These are phyloP conservation scores for Calvadosia cruxmelitensis DNA, from an alignment of 30 jellyfish, hydroid and myxozoan genomes.

Conservation along the genomic window DNA sequence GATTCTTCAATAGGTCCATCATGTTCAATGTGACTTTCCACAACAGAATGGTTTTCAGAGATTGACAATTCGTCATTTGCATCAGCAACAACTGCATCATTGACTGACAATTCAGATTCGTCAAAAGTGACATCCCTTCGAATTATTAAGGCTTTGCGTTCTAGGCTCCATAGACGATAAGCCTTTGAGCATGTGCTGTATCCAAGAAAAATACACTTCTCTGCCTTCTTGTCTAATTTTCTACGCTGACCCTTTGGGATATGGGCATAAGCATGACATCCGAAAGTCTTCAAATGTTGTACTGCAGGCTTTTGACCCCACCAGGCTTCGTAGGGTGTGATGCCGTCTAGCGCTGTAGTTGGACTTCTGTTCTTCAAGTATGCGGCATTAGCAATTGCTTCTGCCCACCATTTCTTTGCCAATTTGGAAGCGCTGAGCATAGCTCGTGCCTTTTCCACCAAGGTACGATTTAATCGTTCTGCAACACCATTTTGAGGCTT, in stretches of 20 bases:
- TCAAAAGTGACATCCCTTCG: not conserved
- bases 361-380: constrained; percentile 5
- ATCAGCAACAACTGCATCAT: no score
- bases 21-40: no score
- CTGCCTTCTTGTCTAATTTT: not conserved
- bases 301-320: not conserved
- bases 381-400: constrained; percentile 4
- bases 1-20: no score
- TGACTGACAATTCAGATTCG: no score
- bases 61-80: no score
- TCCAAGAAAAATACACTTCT: constrained; percentile 6
- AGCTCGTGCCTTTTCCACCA: constrained; percentile 2
- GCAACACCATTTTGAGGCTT: constrained; percentile 2
- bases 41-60: no score
- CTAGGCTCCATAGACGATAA: constrained; percentile 3
- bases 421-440: not conserved
- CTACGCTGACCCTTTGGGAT: not conserved
- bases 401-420: not conserved
- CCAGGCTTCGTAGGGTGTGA: constrained; percentile 1
- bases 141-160: not conserved
- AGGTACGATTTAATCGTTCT: constrained; percentile 2
- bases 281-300: not conserved
- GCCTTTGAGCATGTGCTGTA: constrained; percentile 2
- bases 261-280: not conserved
- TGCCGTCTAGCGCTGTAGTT: not conserved